Evolutionary conservation across 2,797 vertebrate species (phyloP).

Genomic region (Gymnothorax javanicus): DNA sequence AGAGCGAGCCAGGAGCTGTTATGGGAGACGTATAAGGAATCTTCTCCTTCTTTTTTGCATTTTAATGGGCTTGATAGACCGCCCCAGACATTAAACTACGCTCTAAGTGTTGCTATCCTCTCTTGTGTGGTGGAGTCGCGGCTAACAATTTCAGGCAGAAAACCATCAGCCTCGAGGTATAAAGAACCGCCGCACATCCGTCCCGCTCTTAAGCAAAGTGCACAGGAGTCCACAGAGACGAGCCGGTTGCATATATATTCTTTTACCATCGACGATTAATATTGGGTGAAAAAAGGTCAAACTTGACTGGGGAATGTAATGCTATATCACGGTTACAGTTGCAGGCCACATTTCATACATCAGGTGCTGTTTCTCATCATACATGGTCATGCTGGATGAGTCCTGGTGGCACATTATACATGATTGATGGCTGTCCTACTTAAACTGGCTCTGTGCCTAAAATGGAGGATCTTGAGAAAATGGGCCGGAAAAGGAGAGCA

Average conservation of each 20-base stretch:
- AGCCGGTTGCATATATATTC: conserved; percentile 71
- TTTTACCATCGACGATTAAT: conserved; percentile 71
- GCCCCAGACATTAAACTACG: conserved; percentile 67
- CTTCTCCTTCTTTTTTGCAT: conserved; percentile 47
- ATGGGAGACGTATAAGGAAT: conserved; percentile 58
- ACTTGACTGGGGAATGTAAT: conserved; percentile 70
- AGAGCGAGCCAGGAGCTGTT: conserved; percentile 63
- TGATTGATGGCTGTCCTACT: conserved; percentile 76
- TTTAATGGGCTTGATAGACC: conserved; percentile 74
- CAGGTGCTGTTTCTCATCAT: conserved; percentile 70
- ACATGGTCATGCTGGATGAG: conserved; percentile 65
- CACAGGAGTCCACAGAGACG: conserved; percentile 61
- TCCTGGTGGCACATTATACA: conserved; percentile 66
- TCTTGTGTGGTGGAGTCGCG: conserved; percentile 54
- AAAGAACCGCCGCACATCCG: conserved; percentile 40
- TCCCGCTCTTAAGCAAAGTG: conserved; percentile 59
- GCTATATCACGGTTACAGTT: conserved; percentile 74
- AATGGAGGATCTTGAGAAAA: conserved; percentile 26
- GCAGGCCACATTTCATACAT: conserved; percentile 69
- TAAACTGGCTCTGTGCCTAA: conserved; percentile 56
- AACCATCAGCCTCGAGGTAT: conserved; percentile 56
- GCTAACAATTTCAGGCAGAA: conserved; percentile 51
- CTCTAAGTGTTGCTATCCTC: conserved; percentile 62
- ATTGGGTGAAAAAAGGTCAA: conserved; percentile 74
- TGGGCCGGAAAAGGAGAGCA: conserved; percentile 26